phyloP scores from a whole-genome alignment of 2,888 invertebrate genomes.

The Melieria crassipennis region DNA sequence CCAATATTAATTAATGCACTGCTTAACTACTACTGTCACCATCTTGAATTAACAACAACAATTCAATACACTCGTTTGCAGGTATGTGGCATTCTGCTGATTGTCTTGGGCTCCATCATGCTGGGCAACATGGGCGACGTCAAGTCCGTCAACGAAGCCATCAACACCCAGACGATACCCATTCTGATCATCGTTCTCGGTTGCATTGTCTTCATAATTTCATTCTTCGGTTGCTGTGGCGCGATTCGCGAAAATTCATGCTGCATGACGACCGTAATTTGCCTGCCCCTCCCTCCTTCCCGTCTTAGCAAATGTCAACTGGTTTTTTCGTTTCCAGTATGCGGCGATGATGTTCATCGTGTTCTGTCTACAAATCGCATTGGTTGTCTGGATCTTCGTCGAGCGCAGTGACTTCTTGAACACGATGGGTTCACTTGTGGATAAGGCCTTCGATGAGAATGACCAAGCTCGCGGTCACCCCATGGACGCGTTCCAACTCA shows the following conservation, averaged over 20 bases:
- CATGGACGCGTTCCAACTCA: slow-evolving; percentile 57
- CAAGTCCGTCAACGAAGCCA: slow-evolving; percentile 65
- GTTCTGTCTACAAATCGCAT: slow-evolving; percentile 77
- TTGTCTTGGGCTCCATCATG: slow-evolving; percentile 75
- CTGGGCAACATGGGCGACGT: slow-evolving; percentile 71
- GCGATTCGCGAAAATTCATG: slow-evolving; percentile 87
- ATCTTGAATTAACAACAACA: no score
- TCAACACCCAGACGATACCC: slow-evolving; percentile 70
- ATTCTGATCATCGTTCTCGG: slow-evolving; percentile 76
- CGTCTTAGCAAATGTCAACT: not conserved
- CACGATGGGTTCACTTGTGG: slow-evolving; percentile 68
- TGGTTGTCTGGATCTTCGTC: slow-evolving; percentile 76
- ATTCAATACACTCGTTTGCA: slow-evolving; percentile 56
- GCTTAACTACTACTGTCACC: no score
- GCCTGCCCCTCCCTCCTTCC: not conserved
- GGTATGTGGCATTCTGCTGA: slow-evolving; percentile 77
- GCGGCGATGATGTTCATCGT: slow-evolving; percentile 76
- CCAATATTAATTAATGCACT: no score
- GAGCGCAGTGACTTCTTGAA: slow-evolving; percentile 69
- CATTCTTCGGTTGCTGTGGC: slow-evolving; percentile 92
- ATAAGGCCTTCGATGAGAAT: slow-evolving; percentile 60
- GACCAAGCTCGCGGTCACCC: slow-evolving; percentile 48
- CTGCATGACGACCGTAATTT: slow-evolving; percentile 82
- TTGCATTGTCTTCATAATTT: slow-evolving; percentile 78
- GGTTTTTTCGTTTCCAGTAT: slow-evolving; percentile 68